phyloP scores from a whole-genome alignment of 2,113 vertebrate genomes.

The Corydoras maculifer region DNA sequence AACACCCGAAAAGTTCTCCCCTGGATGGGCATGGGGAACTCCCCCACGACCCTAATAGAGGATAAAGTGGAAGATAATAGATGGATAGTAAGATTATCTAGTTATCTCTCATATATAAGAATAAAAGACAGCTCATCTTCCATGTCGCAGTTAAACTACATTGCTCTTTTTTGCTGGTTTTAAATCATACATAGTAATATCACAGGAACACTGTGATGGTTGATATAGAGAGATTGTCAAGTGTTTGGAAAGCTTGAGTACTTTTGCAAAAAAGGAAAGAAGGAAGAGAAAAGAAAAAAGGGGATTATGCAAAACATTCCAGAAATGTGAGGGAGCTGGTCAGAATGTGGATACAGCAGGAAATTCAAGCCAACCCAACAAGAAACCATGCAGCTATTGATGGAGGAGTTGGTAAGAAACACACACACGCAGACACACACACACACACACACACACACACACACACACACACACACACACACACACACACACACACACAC shows the following conservation, averaged over 20 bases:
- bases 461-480: neutral
- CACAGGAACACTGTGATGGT: conserved; percentile 23
- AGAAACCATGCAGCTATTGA: conserved; percentile 7
- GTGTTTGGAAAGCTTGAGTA: conserved; percentile 40
- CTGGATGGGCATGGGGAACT: too few relatives aligned
- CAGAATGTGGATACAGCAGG: conserved; percentile 52
- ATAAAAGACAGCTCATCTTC: too few relatives aligned
- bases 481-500: too few relatives aligned
- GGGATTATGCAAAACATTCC: conserved; percentile 75
- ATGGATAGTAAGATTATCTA: too few relatives aligned
- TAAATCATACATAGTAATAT: conserved; percentile 47
- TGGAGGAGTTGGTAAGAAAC: neutral
- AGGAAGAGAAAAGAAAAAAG: conserved; percentile 27
- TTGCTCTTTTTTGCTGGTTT: conserved; percentile 27
- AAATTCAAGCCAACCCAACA: conserved; percentile 52
- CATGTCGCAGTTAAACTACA: too few relatives aligned
- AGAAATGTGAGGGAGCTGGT: conserved; percentile 74
- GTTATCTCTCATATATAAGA: too few relatives aligned
- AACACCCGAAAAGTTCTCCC: too few relatives aligned
- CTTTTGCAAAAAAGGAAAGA: conserved; percentile 50
- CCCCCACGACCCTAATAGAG: too few relatives aligned
- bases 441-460: neutral
- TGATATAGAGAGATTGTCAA: conserved; percentile 35
- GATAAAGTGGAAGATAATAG: too few relatives aligned
- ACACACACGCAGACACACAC: too few relatives aligned